Evolutionary conservation across 2,113 vertebrate species (phyloP).

Genomic region (Desmodus rotundus): DNA sequence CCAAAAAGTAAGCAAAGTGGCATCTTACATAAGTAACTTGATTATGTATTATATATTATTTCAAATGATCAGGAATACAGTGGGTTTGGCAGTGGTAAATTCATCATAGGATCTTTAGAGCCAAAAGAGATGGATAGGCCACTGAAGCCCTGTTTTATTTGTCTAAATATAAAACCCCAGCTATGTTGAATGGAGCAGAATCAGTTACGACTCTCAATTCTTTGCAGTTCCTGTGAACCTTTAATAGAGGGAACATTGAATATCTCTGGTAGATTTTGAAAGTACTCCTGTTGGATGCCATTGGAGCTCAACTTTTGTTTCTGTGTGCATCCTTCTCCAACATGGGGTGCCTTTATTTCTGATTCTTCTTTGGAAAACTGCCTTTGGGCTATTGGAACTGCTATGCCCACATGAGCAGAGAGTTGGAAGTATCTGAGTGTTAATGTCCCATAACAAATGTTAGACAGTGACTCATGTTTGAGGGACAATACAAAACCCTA

Average conservation of each 20-base stretch:
- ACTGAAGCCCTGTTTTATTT: neutral
- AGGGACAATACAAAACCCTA: neutral
- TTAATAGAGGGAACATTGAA: neutral
- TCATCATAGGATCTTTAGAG: neutral
- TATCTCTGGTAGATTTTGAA: neutral
- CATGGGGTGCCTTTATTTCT: neutral
- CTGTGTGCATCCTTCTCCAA: neutral
- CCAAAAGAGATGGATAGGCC: neutral
- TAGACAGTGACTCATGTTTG: neutral
- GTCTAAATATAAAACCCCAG: neutral
- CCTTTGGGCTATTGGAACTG: neutral
- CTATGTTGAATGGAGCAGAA: neutral
- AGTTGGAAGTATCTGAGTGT: neutral
- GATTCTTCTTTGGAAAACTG: constrained; percentile 11
- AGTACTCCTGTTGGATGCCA: neutral
- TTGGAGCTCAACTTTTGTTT: neutral
- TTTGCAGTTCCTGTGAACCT: neutral
- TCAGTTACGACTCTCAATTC: neutral
- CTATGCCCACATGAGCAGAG: neutral
- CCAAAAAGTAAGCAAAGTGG: neutral
- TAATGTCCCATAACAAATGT: neutral
- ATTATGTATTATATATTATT: neutral
- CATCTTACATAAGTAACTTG: neutral
- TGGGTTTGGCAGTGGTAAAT: neutral
- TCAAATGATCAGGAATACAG: neutral